Evolutionary conservation across 2,797 vertebrate species (phyloP).

Genomic region (Hypotaenidia okinawae): DNA sequence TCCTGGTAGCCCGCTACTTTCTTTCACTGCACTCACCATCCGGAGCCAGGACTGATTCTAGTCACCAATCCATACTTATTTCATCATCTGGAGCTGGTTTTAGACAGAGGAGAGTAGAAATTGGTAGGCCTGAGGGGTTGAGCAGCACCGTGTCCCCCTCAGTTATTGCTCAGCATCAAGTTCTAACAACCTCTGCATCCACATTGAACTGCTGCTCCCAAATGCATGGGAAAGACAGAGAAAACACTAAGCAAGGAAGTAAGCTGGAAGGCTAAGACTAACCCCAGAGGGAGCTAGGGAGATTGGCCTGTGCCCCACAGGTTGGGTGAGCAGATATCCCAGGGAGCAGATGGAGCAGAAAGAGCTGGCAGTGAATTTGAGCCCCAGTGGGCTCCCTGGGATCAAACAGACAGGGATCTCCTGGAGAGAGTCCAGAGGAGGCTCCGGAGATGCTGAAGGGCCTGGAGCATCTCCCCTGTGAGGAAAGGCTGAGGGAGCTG

Average conservation of each 20-base stretch:
- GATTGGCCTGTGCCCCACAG: not conserved
- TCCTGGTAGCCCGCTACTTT: not conserved
- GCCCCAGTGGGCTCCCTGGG: too few relatives aligned
- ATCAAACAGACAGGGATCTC: too few relatives aligned
- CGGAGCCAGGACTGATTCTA: not conserved
- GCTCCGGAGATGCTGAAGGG: too few relatives aligned
- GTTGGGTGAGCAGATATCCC: not conserved
- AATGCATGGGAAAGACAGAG: not conserved
- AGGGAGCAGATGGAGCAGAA: not conserved
- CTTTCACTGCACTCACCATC: not conserved
- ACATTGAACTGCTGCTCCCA: not conserved
- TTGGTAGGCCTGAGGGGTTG: not conserved
- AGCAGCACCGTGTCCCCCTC: not conserved
- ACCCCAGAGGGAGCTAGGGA: not conserved
- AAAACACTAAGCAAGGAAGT: not conserved
- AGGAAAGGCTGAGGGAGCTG: too few relatives aligned
- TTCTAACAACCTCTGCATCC: not conserved
- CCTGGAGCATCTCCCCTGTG: too few relatives aligned
- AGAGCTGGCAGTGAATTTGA: accelerated
- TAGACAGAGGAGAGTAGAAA: not conserved
- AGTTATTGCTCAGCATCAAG: not conserved
- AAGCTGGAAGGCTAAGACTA: not conserved
- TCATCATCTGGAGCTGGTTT: not conserved
- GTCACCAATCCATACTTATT: not conserved
- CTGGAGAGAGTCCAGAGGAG: too few relatives aligned